Percentiles rank a stretch among this genome's conserved stretches.
phyloP scores from a whole-genome alignment of 2,888 invertebrate species.

The Drosophila quasianomalipes region DNA sequence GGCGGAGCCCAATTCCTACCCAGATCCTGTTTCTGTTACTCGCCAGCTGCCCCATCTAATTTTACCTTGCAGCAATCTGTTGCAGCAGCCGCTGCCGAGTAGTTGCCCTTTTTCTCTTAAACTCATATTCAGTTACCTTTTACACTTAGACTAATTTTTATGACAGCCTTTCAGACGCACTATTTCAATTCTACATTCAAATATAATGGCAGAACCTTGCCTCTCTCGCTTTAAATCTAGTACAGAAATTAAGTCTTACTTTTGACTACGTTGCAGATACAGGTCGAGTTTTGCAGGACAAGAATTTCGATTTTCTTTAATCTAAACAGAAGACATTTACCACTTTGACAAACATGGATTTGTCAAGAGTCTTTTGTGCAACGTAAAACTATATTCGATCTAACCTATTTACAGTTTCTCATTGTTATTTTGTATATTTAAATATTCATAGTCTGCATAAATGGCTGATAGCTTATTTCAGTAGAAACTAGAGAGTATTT shows the following conservation, averaged over 20 bases:
- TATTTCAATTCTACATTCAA: conserved; percentile 15
- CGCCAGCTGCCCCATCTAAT: conserved; percentile 27
- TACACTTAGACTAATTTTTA: conserved; percentile 25
- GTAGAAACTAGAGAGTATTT: conserved; percentile 13
- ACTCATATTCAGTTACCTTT: conserved; percentile 20
- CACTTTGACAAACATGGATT: not conserved
- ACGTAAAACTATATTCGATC: not conserved
- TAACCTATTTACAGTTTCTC: not conserved
- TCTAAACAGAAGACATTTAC: not conserved
- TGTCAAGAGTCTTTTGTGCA: not conserved
- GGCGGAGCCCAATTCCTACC: conserved; percentile 1
- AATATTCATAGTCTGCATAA: not conserved
- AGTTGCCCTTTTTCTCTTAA: conserved; percentile 17
- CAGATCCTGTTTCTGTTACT: conserved; percentile 11
- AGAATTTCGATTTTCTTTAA: not conserved
- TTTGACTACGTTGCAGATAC: not conserved
- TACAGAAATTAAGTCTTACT: not conserved
- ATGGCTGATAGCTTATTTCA: not conserved
- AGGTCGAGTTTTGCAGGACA: no score
- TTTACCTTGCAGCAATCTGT: conserved; percentile 33
- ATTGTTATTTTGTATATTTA: not conserved
- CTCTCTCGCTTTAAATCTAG: not conserved
- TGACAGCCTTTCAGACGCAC: conserved; percentile 18
- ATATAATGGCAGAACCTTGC: conserved; percentile 15
- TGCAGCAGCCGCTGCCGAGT: conserved; percentile 30